Percentiles rank a stretch among this genome's conserved stretches.
Conservation (phyloP, 2,113 vertebrate species). For the Myiopsitta monachus region DNA sequence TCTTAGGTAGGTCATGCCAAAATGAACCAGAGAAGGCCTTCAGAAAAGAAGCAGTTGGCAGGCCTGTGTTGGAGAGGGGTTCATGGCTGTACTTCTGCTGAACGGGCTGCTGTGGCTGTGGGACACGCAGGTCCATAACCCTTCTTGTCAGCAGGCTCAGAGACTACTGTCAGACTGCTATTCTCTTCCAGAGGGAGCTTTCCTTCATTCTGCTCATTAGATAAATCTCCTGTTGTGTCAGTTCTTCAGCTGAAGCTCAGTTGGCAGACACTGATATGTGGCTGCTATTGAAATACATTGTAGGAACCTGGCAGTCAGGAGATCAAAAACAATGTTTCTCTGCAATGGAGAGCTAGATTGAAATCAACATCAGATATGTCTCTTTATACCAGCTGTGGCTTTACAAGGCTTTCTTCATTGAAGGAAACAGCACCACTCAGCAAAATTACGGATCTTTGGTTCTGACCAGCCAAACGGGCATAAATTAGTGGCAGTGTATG, state of each 20-base stretch:
- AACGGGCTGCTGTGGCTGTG: neutral
- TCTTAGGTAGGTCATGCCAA: rapidly evolving
- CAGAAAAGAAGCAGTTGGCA: neutral
- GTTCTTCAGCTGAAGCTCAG: neutral
- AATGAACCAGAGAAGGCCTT: neutral
- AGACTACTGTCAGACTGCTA: neutral
- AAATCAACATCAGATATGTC: neutral
- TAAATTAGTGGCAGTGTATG: neutral
- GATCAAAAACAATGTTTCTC: neutral
- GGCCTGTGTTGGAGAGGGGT: neutral
- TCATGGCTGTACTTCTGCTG: neutral
- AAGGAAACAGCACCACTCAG: neutral
- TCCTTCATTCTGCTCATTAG: rapidly evolving
- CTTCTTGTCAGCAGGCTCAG: neutral
- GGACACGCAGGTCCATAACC: neutral
- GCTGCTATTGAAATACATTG: neutral
- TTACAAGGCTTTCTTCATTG: neutral
- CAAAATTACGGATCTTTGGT: neutral
- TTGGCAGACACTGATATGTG: neutral
- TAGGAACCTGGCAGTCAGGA: neutral
- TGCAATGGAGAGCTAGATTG: neutral
- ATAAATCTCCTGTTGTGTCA: neutral
- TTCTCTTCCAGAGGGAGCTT: neutral
- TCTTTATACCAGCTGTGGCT: neutral
- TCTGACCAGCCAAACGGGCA: neutral